Evolutionary conservation across 1,140 invertebrate genomes (phyloP).

Genomic region (Hylyphantes graminicola): DNA sequence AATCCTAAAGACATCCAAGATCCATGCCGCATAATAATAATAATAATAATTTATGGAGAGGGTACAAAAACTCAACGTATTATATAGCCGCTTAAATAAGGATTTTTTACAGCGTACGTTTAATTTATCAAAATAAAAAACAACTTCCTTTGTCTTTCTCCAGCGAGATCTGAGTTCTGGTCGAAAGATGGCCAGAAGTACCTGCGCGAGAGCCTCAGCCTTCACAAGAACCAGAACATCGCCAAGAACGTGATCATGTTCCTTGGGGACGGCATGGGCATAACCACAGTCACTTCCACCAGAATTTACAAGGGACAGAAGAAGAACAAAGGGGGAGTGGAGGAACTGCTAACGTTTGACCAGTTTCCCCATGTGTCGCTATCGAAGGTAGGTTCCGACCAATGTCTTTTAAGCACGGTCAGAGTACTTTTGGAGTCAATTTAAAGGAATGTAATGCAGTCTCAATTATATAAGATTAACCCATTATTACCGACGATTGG

Average conservation of each 20-base stretch:
- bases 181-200: slow-evolving; percentile 71
- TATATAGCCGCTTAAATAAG: too few relatives aligned
- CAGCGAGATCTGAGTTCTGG: slow-evolving; percentile 70
- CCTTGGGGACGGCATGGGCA: slow-evolving; percentile 94
- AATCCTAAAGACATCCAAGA: too few relatives aligned
- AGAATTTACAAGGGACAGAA: slow-evolving; percentile 72
- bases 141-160: background rate
- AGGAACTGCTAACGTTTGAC: slow-evolving; percentile 80
- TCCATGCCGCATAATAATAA: too few relatives aligned
- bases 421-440: too few relatives aligned
- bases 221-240: slow-evolving; percentile 70
- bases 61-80: too few relatives aligned
- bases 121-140: too few relatives aligned
- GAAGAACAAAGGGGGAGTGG: slow-evolving; percentile 74
- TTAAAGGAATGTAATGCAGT: too few relatives aligned
- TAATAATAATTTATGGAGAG: too few relatives aligned
- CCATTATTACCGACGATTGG: too few relatives aligned
- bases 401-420: too few relatives aligned
- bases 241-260: slow-evolving; percentile 94
- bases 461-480: too few relatives aligned
- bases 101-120: too few relatives aligned
- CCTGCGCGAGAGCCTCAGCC: slow-evolving; percentile 73
- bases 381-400: slow-evolving; percentile 75
- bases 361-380: slow-evolving; percentile 84
- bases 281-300: slow-evolving; percentile 86